Evolutionary conservation across 1,140 invertebrate genomes (phyloP), one percentile per base, ranked within the genome.

Genomic region (Lordiphosa stackelbergi): DNA sequence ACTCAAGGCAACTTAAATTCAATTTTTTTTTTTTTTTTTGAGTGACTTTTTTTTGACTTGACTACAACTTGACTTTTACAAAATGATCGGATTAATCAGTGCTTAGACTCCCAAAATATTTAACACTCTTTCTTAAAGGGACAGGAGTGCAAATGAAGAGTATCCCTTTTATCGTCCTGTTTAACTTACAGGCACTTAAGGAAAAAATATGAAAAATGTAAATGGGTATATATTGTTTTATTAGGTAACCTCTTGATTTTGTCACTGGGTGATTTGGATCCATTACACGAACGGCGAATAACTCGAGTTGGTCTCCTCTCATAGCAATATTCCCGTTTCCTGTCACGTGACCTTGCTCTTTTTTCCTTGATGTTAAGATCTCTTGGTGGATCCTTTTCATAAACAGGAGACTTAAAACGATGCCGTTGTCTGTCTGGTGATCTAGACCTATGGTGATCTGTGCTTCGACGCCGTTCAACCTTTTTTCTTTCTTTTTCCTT

Each of bases 401-500:
- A 85, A 3, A 59, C 40, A 8, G 85, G 74, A 0, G 72, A 72
- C 24, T 70, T 77, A 11, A 73, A 68, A 5, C 81, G 79, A 60
- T 70, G 72, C 13, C 75, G 57, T 7, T 53, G 71, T 22, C 85
- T 70, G 9, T 75, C 84, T 22, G 69, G 73, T 0, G 86, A 87
- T 54, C 85, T 52, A 2, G 85, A 84, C 13, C 86, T 60, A 22
- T 83, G 79, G 8, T 73, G 74, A 19, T 73, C 84, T 4, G 70
- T 37, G 28, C 73, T 73, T 8, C 71, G 56, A 13, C 91, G 89
- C 11, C 92, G 89, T 54, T 92, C 90, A 47, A 91, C 90, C 55
- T 92, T 92, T 43, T 93, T 89, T 31, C 92, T 90, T 61, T 95
- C 94, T 88, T 95, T 95, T 85, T 96, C 95, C 57, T 93, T 90